Evolutionary conservation across 2,888 invertebrate genomes (phyloP).

Genomic region (Lepidochrysops patricia): DNA sequence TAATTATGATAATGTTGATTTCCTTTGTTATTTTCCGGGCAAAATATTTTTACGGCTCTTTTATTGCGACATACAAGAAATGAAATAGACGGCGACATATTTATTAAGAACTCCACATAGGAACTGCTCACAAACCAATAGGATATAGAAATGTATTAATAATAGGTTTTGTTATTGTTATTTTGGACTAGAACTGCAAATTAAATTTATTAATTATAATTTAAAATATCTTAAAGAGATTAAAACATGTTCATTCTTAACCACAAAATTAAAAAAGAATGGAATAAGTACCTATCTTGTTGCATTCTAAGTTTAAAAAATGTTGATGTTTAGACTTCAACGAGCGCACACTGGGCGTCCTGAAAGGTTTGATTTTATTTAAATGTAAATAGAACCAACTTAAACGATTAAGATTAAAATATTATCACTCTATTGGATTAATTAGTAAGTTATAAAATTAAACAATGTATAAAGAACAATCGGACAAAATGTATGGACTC

Average conservation of each 20-base stretch:
- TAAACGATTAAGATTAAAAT: too few relatives aligned
- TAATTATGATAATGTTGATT: slow-evolving; percentile 11
- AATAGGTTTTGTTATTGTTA: too few relatives aligned
- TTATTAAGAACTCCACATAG: not conserved
- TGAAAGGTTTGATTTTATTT: not conserved
- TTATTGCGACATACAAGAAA: slow-evolving; percentile 6
- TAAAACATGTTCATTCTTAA: too few relatives aligned
- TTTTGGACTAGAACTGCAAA: too few relatives aligned
- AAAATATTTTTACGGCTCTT: slow-evolving; percentile 5
- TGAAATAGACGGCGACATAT: not conserved
- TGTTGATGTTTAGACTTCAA: not conserved
- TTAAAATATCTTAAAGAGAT: too few relatives aligned
- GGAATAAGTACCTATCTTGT: too few relatives aligned
- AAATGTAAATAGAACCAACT: not conserved
- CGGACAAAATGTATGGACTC: too few relatives aligned
- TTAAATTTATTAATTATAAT: too few relatives aligned
- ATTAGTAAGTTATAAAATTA: too few relatives aligned
- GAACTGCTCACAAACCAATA: not conserved
- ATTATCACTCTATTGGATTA: too few relatives aligned
- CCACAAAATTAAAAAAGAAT: too few relatives aligned
- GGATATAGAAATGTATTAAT: not conserved
- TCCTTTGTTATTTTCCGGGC: slow-evolving; percentile 2
- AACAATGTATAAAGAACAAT: too few relatives aligned
- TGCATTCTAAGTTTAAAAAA: not conserved
- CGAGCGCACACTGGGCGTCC: not conserved